Percentiles rank a stretch among this genome's conserved stretches.
Evolutionary conservation across 92 coral and sea anemone species (phyloP).

Genomic region (Phenganax marumi): DNA sequence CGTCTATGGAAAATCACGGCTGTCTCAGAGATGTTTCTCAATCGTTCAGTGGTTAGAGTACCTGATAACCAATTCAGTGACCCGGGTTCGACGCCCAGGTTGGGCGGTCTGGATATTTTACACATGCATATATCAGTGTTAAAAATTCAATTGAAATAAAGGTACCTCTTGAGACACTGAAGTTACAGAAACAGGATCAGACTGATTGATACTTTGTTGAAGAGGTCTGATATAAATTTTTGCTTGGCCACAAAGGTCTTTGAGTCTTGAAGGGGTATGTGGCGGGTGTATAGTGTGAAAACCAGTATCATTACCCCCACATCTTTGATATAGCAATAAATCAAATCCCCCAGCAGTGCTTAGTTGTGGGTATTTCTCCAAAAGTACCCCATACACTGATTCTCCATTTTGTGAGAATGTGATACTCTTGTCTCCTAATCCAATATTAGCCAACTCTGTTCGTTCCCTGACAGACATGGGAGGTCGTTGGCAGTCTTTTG

Average conservation of each 20-base stretch:
- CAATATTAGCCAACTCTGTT: slow-evolving; percentile 54
- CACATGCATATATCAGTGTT: no score
- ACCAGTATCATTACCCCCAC: slow-evolving; percentile 57
- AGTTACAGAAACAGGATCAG: neutral
- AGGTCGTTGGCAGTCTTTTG: slow-evolving; percentile 31
- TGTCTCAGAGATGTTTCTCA: no score
- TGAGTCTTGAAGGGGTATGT: slow-evolving; percentile 44
- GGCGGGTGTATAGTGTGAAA: slow-evolving; percentile 53
- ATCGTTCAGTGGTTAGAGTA: no score
- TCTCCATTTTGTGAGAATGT: slow-evolving; percentile 43
- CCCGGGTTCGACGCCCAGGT: no score
- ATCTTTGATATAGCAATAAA: slow-evolving; percentile 48
- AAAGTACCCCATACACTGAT: slow-evolving; percentile 42
- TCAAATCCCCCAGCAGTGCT: slow-evolving; percentile 55
- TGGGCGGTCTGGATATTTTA: no score
- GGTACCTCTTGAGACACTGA: neutral
- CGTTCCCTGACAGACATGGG: slow-evolving; percentile 53
- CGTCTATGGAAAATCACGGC: no score
- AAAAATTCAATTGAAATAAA: neutral
- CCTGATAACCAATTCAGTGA: neutral
- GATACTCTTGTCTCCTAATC: slow-evolving; percentile 60
- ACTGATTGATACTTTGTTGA: slow-evolving; percentile 28
- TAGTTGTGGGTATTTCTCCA: slow-evolving; percentile 48
- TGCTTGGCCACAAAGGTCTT: slow-evolving; percentile 55
- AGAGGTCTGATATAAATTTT: slow-evolving; percentile 55